Base-by-base conservation (phyloP, 1,140 invertebrate species). In the Alviniconcha marisindica region DNA sequence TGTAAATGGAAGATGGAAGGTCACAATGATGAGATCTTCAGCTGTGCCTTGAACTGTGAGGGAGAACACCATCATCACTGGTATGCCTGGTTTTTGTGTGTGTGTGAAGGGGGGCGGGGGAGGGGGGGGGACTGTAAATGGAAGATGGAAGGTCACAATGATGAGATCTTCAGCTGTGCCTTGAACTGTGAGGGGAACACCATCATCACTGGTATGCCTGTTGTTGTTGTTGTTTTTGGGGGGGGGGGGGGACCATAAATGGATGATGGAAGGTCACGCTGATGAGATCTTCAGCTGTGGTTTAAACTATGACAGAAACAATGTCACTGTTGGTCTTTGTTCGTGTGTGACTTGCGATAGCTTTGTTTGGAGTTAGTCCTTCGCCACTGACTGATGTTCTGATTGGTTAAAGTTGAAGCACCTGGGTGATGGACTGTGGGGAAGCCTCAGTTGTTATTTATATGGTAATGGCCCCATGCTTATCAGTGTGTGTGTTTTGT, bases 141-240 rank as follows among this genome's bases (percentile, higher is more conserved):
- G n/a, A 4, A 60, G 24, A 7, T 48, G 7, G 7, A 48, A 10
- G 44, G 96, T 0, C 96, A 97, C 87, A 95, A 95, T 40, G 96
- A 96, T 31, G 96, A 97, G 89, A 96, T 97, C 40, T 97, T 97
- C 90, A 96, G 95, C 3, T 96, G 96, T 88, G 95, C 95, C 1
- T 97, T 96, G 90, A 96, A 95, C 28, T 96, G 97, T 90, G 93
- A 95, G 1, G 96, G 96, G 0, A 96, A 96, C 88, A 95, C 95
- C 1, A 95, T 97, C 82, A 93, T 97, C 71, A 97, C 96, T 48
- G 96, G 93, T 93, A 85, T n/a, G n/a, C n/a, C n/a, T n/a, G n/a
- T n/a, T n/a, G n/a, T n/a, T n/a, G n/a, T n/a, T n/a, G n/a, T n/a
- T n/a, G n/a, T n/a, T n/a, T n/a, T n/a, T n/a, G n/a, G n/a, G n/a